These are phyloP conservation scores for Asobara japonica DNA, from an alignment of 1,140 invertebrate genomes.

Conservation along the genomic window DNA sequence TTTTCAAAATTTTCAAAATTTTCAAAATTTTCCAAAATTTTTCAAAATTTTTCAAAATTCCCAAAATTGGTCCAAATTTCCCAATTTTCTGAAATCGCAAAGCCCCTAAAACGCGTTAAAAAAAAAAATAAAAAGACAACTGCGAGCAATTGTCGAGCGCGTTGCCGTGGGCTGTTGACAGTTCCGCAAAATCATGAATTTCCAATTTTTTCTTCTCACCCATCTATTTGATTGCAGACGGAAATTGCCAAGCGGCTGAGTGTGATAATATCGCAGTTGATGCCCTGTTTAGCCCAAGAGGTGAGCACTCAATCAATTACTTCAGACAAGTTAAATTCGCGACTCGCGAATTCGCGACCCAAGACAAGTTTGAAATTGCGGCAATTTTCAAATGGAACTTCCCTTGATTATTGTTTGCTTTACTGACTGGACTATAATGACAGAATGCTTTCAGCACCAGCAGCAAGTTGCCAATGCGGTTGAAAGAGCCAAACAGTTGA, in stretches of 20 bases:
- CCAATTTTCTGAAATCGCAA: too few species aligned
- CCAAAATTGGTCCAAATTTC: too few species aligned
- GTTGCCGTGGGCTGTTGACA: too few species aligned
- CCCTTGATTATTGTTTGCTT: background rate
- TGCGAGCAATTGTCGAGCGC: too few species aligned
- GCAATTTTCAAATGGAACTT: background rate
- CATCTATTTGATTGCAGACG: constrained; percentile 75
- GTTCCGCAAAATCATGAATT: too few species aligned
- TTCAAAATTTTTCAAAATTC: too few species aligned
- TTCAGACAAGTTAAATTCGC: background rate
- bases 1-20: too few species aligned
- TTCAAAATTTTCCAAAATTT: too few species aligned
- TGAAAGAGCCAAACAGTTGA: constrained; percentile 95
- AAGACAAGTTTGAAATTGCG: background rate
- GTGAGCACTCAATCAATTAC: constrained; percentile 47
- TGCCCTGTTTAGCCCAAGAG: constrained; percentile 92
- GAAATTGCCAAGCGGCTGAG: constrained; percentile 94
- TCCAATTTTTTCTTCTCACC: constrained; percentile 19
- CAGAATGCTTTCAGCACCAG: constrained; percentile 77
- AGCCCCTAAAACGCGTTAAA: too few species aligned
- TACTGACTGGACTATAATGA: constrained; percentile 52
- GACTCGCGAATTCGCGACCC: background rate
- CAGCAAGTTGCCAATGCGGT: constrained; percentile 93
- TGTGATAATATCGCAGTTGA: constrained; percentile 90
- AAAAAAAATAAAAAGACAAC: too few species aligned